Base-by-base conservation (phyloP, 2,113 vertebrate species). In the Archilochus colubris region DNA sequence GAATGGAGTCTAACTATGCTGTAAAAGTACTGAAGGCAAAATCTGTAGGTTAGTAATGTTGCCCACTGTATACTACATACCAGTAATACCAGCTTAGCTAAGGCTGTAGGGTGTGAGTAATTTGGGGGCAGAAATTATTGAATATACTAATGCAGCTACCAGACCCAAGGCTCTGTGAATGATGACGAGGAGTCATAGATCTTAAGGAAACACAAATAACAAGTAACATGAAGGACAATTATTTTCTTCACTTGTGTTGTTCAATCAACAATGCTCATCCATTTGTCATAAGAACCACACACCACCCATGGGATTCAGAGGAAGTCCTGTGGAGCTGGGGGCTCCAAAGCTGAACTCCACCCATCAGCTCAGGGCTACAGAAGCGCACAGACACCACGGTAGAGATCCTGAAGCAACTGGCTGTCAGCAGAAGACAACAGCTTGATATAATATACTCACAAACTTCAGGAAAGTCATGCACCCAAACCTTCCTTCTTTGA, bases 361-460 rank as follows among this genome's bases (percentile, higher is more conserved):
- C 50, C 70, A 88, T 50, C 84, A 96, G 24, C 30, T 94, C 69
- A 91, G 66, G 18, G 36, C 85, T 91, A 74, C 54, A 80, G 85
- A 84, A 85, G 43, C 33, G 36, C 31, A n/a, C 43, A 82, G 72
- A 73, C 48, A 82, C 54, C 91, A 66, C 5, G 11, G 58, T 14
- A 75, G 63, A 28, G 46, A 62, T 85, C 24, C 86, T 76, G 50
- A 30, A 72, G 74, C 19, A 82, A 82, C 12, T 44, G 46, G 12
- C 30, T 87, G 58, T n/a, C 75, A 69, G 62, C 27, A 64, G 81
- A 85, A 85, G 57, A 72, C 31, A 94, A 72, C n/a, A 89, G 50
- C 27, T 73, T 69, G 66, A 64, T 38, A 81, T 17, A 78, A 76
- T 0, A 19, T 46, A 82, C 79, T 78, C 44, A 88, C 46, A 91